Conservation (phyloP, 2,797 vertebrate genomes). For the Diplodus puntazzo region DNA sequence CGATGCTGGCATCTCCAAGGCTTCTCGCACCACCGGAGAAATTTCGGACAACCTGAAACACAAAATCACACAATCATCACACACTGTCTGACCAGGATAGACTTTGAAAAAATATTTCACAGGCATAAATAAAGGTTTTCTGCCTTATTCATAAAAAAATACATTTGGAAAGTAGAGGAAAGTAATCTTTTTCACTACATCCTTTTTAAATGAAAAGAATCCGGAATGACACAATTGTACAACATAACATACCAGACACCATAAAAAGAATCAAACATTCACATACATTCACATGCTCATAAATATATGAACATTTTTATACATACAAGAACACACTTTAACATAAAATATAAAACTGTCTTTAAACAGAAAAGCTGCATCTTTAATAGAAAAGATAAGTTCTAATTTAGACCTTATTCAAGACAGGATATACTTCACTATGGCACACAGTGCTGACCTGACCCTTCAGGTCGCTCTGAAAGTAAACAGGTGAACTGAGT, state of each 20-base stretch:
- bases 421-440: background rate
- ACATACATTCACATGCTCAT: background rate
- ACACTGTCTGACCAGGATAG: background rate
- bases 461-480: background rate
- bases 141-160: too few species aligned
- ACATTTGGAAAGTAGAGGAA: too few species aligned
- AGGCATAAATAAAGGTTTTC: too few species aligned
- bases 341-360: background rate
- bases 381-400: background rate
- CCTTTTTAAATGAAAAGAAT: too few species aligned
- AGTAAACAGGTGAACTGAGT: background rate
- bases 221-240: too few species aligned
- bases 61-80: background rate
- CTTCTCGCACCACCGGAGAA: conserved; percentile 72
- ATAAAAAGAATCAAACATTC: background rate
- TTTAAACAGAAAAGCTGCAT: background rate
- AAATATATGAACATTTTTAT: background rate
- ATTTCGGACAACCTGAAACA: conserved; percentile 81
- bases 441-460: background rate
- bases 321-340: background rate
- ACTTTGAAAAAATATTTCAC: too few species aligned
- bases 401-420: background rate
- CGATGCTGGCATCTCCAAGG: conserved; percentile 69
- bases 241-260: background rate
- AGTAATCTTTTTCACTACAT: too few species aligned